Percentiles rank a stretch among this genome's conserved stretches.
Conservation (phyloP, 2,888 invertebrate species). For the Fragum whitleyi region DNA sequence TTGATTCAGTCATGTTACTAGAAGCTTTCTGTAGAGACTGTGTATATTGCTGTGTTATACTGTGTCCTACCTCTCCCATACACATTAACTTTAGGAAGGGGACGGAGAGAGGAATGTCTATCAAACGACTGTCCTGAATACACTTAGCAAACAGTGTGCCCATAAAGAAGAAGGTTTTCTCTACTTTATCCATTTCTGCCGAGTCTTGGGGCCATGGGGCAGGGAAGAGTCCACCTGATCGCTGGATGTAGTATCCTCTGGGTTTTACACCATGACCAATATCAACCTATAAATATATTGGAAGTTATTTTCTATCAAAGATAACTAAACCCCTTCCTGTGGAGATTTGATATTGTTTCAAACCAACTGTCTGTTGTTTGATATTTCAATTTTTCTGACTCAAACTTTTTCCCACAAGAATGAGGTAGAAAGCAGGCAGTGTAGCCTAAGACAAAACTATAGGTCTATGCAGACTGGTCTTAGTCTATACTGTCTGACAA, state of each 20-base stretch:
- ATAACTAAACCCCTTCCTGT: too few species aligned
- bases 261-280: slow-evolving; percentile 85
- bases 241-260: slow-evolving; percentile 95
- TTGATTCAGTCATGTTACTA: slow-evolving; percentile 79
- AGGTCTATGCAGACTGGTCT: too few species aligned
- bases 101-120: slow-evolving; percentile 97
- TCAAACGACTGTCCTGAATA: slow-evolving; percentile 93
- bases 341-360: too few species aligned
- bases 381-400: too few species aligned
- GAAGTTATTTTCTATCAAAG: too few species aligned
- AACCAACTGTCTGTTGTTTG: too few species aligned
- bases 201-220: slow-evolving; percentile 97
- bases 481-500: too few species aligned
- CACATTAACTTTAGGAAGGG: slow-evolving; percentile 94
- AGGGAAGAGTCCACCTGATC: slow-evolving; percentile 96
- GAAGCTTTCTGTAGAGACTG: slow-evolving; percentile 75
- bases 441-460: too few species aligned
- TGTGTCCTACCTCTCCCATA: slow-evolving; percentile 84
- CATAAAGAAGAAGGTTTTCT: slow-evolving; percentile 94
- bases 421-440: too few species aligned
- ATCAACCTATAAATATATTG: slow-evolving; percentile 80
- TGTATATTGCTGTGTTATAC: slow-evolving; percentile 81
- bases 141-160: slow-evolving; percentile 96
- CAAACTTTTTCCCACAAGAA: too few species aligned
- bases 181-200: slow-evolving; percentile 93